Base-by-base conservation (phyloP, 2,888 invertebrate genomes). In the Drosophila picticornis region DNA sequence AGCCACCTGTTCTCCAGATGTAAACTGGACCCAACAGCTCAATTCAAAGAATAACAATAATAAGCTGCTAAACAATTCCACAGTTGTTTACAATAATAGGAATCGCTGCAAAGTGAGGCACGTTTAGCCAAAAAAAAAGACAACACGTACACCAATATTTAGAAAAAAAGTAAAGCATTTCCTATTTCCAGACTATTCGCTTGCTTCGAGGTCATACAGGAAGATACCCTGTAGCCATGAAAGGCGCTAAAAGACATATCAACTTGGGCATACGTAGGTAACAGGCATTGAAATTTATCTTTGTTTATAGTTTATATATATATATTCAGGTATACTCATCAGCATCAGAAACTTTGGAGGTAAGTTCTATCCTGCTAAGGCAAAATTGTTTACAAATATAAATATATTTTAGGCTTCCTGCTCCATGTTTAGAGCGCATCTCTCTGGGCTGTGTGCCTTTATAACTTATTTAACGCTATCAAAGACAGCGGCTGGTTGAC, bases 61-160 rank as follows among this genome's bases (percentile, higher is more conserved):
- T 25, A 40, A 55, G 16, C 32, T 27, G 34, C n/a, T 43, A 22
- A 52, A 53, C 71, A 56, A 71, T 70, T 76, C 50, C n/a, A 16
- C 31, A 29, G n/a, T 59, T 80, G 84, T 81, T 83, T 81, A 84
- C 52, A 46, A 11, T 22, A 36, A 7, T 29, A 25, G 43, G 34
- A 43, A 58, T 22, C 27, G 29, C 36, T 50, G 19, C 34, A 38
- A 59, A 40, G 11, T 5, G 11, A 6, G 50, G 31, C 46, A 40
- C 57, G 53, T 65, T 48, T 50, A 22, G 25, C 34, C 55, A 50
- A 55, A 60, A 25, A 27, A n/a, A 10, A n/a, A 38, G n/a, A 36
- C 4, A 38, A 55, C 53, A 58, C n/a, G 55, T 61, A 80, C 51
- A 81, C 62, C 68, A 80, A 60, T 67, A 48, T 48, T 53, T 36